Evolutionary conservation across 2,888 invertebrate species (phyloP).

Genomic region (Lapara coniferarum): DNA sequence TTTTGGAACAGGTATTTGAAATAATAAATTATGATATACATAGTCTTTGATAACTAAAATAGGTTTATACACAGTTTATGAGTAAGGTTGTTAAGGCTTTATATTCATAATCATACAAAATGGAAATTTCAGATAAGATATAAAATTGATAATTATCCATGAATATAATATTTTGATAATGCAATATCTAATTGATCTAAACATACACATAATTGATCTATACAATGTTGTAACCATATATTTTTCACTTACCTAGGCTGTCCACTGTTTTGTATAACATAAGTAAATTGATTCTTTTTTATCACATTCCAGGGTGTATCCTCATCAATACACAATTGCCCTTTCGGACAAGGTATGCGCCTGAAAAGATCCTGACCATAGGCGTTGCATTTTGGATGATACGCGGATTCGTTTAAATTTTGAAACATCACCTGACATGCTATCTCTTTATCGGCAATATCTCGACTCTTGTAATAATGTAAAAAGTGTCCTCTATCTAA

Average conservation of each 20-base stretch:
- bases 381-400: slow-evolving; percentile 91
- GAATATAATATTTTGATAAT: too few relatives aligned
- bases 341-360: slow-evolving; percentile 91
- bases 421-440: slow-evolving; percentile 95
- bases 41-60: too few relatives aligned
- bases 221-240: neutral
- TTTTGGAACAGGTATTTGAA: too few relatives aligned
- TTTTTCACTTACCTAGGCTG: slow-evolving; percentile 89
- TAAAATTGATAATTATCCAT: too few relatives aligned
- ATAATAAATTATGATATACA: too few relatives aligned
- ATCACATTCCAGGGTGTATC: slow-evolving; percentile 93
- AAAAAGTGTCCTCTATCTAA: slow-evolving; percentile 94
- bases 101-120: too few relatives aligned
- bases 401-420: slow-evolving; percentile 91
- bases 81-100: too few relatives aligned
- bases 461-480: slow-evolving; percentile 93
- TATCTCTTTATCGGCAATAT: slow-evolving; percentile 84
- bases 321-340: slow-evolving; percentile 92
- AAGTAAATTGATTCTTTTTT: slow-evolving; percentile 95
- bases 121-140: too few relatives aligned
- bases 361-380: slow-evolving; percentile 91
- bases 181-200: too few relatives aligned
- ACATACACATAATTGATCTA: too few relatives aligned
- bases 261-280: slow-evolving; percentile 93
- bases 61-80: too few relatives aligned